Base-by-base conservation (phyloP, 2,113 vertebrate species). In the Addax nasomaculatus region DNA sequence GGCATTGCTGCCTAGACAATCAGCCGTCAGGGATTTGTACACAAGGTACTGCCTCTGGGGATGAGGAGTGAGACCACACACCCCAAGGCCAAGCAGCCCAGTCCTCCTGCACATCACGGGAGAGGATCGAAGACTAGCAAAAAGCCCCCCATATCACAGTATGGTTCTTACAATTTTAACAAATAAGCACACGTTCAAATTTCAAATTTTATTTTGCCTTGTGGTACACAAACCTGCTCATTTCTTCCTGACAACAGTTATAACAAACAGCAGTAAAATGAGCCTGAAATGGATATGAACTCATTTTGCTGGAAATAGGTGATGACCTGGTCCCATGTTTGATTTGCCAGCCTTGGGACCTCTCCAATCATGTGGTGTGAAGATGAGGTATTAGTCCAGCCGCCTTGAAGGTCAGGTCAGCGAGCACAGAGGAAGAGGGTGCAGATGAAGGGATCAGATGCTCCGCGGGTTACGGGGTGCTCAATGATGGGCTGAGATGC, bases 401-500 rank as follows among this genome's bases (percentile, higher is more conserved):
- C 0, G 7, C 51, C 80, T 55, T n/a, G 6, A 13, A 23, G 73
- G 36, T 80, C 36, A 64, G 9, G 86, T 85, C 67, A 85, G 36
- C 14, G 17, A n/a, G 81, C 39, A 27, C 9, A 49, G 29, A 4
- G 27, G 83, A 5, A 76, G 62, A 21, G 5, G 33, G 29, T 51
- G 29, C 29, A 29, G 21, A 51, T 2, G 45, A 62, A 36, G 7
- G 19, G 14, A 87, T 10, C 58, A 30, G 14, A 39, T 43, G 39
- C 39, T 6, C 16, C 1, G 0, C 0, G 0, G 39, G 67, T 70
- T 9, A n/a, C 45, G 11, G 0, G 0, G 2, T 1, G 25, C 39
- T 43, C 25, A 10, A 8, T 8, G 8, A 6, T 1, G 11, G 7
- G n/a, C 84, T n/a, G 57, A 45, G 49, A 30, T 7, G 30, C 39